Percentiles rank a stretch among this genome's conserved stretches.
Evolutionary conservation across 2,888 invertebrate species (phyloP).

Genomic region (Thymelicus sylvestris): DNA sequence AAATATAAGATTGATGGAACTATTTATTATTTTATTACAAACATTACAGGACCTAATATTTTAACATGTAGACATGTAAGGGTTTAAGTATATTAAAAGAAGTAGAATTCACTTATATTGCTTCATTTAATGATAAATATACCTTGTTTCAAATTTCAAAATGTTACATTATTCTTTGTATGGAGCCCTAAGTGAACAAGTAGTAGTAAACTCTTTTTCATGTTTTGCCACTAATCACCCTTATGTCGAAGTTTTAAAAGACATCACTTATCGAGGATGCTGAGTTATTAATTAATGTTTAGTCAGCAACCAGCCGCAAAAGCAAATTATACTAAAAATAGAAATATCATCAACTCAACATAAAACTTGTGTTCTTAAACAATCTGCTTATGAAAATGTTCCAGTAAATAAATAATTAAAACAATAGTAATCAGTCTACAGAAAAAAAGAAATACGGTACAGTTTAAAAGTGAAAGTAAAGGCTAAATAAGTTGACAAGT

Average conservation of each 20-base stretch:
- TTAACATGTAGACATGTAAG: no score
- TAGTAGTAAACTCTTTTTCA: no score
- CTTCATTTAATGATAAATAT: no score
- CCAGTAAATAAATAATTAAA: background rate
- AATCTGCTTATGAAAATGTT: background rate
- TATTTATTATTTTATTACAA: no score
- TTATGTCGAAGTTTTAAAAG: background rate
- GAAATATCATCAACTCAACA: conserved; percentile 9
- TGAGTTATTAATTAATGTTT: background rate
- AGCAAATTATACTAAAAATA: conserved; percentile 4
- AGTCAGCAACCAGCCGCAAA: conserved; percentile 1
- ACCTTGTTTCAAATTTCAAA: no score
- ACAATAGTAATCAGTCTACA: background rate
- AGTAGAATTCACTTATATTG: no score
- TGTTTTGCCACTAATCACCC: background rate
- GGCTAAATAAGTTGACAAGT: conserved; percentile 25
- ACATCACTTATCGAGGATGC: background rate
- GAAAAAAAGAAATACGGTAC: background rate
- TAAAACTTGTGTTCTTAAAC: background rate
- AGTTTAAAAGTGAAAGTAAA: conserved; percentile 34
- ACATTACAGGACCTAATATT: no score
- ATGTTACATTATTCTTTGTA: no score
- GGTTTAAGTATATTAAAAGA: no score
- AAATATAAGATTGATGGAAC: no score
- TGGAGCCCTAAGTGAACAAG: no score